phyloP scores from a whole-genome alignment of 2,888 invertebrate genomes.

The Tillus elongatus region DNA sequence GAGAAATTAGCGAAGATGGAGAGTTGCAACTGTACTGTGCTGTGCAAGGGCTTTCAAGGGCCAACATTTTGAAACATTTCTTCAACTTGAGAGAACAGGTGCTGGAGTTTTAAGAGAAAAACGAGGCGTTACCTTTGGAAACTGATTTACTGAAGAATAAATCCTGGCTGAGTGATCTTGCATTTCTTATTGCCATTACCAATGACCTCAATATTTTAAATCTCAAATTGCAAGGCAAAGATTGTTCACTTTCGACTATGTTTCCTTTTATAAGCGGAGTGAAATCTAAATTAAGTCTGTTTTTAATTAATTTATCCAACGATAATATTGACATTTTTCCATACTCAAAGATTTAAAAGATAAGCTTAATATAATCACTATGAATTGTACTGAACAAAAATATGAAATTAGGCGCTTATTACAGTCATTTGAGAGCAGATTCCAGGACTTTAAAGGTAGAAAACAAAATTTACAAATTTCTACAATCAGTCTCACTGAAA shows the following conservation, averaged over 20 bases:
- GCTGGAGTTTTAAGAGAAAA: conserved; percentile 12
- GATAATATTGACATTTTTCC: conserved; percentile 8
- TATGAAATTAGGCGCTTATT: conserved; percentile 12
- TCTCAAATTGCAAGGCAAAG: conserved; percentile 13
- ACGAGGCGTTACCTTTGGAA: conserved; percentile 12
- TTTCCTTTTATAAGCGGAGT: conserved; percentile 10
- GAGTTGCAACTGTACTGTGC: conserved; percentile 11
- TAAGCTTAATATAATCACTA: conserved; percentile 4
- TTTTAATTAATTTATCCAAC: too few relatives aligned
- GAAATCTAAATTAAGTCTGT: too few relatives aligned
- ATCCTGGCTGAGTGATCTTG: conserved; percentile 15
- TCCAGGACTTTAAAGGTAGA: too few relatives aligned
- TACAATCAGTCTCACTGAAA: too few relatives aligned
- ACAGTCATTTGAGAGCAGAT: conserved; percentile 12
- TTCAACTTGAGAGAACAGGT: conserved; percentile 11
- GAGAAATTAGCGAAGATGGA: conserved; percentile 14
- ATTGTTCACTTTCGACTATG: conserved; percentile 13
- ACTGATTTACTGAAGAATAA: conserved; percentile 15
- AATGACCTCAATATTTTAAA: conserved; percentile 13
- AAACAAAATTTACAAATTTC: too few relatives aligned
- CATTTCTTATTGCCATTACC: conserved; percentile 10
- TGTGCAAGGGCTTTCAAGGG: conserved; percentile 16
- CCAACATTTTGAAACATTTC: conserved; percentile 16
- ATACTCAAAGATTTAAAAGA: conserved; percentile 7
- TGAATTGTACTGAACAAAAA: conserved; percentile 11